Evolutionary conservation across 2,797 vertebrate species (phyloP).

Genomic region (Leptatherina wallacei): DNA sequence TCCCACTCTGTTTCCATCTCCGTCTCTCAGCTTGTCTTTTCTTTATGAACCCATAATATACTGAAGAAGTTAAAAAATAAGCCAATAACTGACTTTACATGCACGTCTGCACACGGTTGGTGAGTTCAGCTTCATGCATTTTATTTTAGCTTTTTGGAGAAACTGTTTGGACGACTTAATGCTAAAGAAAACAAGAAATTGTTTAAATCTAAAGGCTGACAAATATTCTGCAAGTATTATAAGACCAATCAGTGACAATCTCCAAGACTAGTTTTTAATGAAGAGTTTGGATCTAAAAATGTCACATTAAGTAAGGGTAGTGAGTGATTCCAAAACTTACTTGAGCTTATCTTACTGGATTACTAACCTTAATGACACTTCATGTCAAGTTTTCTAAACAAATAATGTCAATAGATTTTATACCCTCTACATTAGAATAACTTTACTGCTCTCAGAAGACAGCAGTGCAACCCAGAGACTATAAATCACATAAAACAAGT

Average conservation of each 20-base stretch:
- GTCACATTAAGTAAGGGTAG: neutral
- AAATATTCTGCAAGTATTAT: too few relatives aligned
- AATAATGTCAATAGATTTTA: neutral
- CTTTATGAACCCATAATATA: constrained; percentile 23
- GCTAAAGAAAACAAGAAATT: neutral
- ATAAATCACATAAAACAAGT: neutral
- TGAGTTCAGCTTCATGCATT: neutral
- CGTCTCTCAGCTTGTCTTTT: constrained; percentile 6
- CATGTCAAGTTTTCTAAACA: neutral
- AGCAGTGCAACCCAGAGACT: neutral
- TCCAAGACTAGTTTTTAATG: too few relatives aligned
- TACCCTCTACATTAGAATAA: neutral
- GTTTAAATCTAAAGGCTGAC: too few relatives aligned
- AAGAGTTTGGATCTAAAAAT: neutral
- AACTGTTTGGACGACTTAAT: neutral
- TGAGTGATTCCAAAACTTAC: neutral
- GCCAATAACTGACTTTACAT: constrained; percentile 16
- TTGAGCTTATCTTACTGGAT: neutral
- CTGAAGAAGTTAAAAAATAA: constrained; percentile 3
- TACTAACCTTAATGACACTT: neutral
- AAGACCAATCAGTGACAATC: too few relatives aligned
- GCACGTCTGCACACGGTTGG: neutral
- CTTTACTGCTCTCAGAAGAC: neutral
- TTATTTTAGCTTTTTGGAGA: neutral
- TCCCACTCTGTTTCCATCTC: constrained; percentile 20